These are phyloP conservation scores for cattle (Bos taurus) DNA, from an alignment of 2,113 vertebrate species.

Conservation along the genomic window DNA sequence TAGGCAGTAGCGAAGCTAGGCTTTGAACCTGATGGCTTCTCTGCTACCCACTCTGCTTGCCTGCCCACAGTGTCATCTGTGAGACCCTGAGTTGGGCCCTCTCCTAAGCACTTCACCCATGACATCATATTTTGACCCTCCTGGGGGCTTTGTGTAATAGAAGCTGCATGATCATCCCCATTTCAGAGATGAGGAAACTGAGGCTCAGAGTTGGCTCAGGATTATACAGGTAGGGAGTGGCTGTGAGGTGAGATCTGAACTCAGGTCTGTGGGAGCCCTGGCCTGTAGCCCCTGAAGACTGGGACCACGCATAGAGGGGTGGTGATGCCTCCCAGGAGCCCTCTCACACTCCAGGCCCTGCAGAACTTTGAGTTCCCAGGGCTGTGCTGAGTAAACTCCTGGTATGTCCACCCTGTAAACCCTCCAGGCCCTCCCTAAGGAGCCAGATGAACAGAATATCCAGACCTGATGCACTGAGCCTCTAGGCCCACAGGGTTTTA, in stretches of 20 bases:
- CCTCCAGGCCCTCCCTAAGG: background rate
- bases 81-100: background rate
- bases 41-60: background rate
- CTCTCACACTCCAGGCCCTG: background rate
- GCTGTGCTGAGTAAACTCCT: background rate
- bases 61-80: background rate
- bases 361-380: background rate
- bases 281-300: too few relatives aligned
- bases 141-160: background rate
- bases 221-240: background rate
- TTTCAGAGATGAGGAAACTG: background rate
- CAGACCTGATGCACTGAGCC: too few relatives aligned
- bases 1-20: background rate
- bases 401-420: background rate
- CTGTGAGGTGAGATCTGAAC: background rate
- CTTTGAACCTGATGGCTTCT: background rate
- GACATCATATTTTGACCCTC: background rate
- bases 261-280: background rate
- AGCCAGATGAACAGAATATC: background rate
- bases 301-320: background rate
- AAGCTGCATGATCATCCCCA: background rate
- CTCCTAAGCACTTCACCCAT: background rate
- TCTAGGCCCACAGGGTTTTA: background rate
- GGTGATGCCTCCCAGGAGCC: background rate
- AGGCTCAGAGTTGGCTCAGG: background rate